Evolutionary conservation across 2,797 vertebrate genomes (phyloP), one percentile per base, ranked within the genome.

Genomic region (Silurus aristotelis): DNA sequence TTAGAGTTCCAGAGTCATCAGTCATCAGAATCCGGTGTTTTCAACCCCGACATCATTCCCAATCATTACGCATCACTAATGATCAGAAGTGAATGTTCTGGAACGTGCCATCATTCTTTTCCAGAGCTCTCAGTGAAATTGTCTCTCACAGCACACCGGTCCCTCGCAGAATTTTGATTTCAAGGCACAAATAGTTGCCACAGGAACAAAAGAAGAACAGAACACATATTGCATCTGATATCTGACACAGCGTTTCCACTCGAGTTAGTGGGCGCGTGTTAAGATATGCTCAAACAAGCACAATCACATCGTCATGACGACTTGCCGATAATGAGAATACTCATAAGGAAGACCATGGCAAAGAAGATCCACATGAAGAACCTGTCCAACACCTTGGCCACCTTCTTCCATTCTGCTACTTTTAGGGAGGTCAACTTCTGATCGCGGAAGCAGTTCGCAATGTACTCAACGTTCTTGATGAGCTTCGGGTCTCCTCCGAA

Each of bases 321-420:
- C 88, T 97, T 98, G 58, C 96, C 96, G 19, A 97, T 97, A 87
- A 99, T 95, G 86, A 99, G 93, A 87, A 98, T 93, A 0, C 98
- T 99, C 98, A 99, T 99, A 76, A 99, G 96, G 90, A 99, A 97
- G 87, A 99, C 98, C 98, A 99, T 99, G 31, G 96, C 90, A 87
- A 99, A 99, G 91, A 99, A 99, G 89, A 99, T 93, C 98, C 98
- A 99, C 98, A 99, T 99, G 91, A 99, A 99, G 92, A 99, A 98
- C 9, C 98, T 93, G 88, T 99, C 98, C 96, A 99, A 98, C 90
- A 99, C 98, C 92, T 98, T 99, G n/a, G 98, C 98, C 0, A 99
- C 96, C 91, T 98, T 99, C 90, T 98, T 99, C 98, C 98, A 99
- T 20, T 99, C 98, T 0, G 96, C 95, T n/a, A 96, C 97, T 92